Conservation (phyloP, 2,797 vertebrate species). For the Trachops cirrhosus region DNA sequence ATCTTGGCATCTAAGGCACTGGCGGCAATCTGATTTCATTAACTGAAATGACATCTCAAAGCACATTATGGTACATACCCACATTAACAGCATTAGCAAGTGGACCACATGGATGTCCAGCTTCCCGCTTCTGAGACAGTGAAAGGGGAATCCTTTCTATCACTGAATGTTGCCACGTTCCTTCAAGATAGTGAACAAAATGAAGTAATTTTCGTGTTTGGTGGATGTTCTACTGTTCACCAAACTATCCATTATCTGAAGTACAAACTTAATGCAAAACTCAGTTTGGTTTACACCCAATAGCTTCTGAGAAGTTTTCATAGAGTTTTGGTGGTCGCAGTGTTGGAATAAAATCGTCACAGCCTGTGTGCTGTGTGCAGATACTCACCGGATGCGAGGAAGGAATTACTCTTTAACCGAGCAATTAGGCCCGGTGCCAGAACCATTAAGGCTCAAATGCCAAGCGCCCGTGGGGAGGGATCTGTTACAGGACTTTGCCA, state of each 20-base stretch:
- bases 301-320: background rate
- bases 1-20: background rate
- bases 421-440: conserved; percentile 52
- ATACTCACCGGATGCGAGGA: background rate
- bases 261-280: background rate
- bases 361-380: conserved; percentile 25
- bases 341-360: conserved; percentile 25
- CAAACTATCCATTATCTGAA: conserved; percentile 9
- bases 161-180: background rate
- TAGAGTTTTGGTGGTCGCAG: background rate
- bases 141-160: background rate
- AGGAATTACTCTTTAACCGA: conserved; percentile 49
- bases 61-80: background rate
- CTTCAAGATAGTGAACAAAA: background rate
- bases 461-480: conserved; percentile 30
- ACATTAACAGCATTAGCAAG: background rate
- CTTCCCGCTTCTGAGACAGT: background rate
- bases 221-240: background rate
- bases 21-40: background rate
- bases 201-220: background rate
- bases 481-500: conserved; percentile 48
- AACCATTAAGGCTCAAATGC: conserved; percentile 34
- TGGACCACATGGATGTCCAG: background rate
- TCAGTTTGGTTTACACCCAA: background rate
- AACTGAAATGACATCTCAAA: background rate